These are phyloP conservation scores for Leptopilina clavipes DNA, from an alignment of 1,140 invertebrate genomes.

Conservation along the genomic window DNA sequence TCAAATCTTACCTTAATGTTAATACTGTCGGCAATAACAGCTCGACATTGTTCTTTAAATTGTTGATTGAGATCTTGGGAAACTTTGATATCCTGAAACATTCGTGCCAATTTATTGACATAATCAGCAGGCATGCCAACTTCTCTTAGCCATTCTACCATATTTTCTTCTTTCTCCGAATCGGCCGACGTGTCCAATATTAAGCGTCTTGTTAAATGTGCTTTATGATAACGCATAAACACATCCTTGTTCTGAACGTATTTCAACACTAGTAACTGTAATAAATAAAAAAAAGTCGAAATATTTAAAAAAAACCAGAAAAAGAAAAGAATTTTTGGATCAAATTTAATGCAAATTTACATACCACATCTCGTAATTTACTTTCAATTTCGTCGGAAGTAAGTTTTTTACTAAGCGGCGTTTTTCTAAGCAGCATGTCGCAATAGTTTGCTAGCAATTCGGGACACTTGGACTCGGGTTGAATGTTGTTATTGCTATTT, in stretches of 20 bases:
- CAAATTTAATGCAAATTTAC: constrained; percentile 57
- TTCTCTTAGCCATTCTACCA: constrained; percentile 96
- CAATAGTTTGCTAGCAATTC: constrained; percentile 99
- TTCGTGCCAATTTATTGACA: constrained; percentile 97
- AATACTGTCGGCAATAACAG: constrained; percentile 79
- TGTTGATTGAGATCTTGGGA: constrained; percentile 98
- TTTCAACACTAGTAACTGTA: constrained; percentile 93
- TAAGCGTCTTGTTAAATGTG: constrained; percentile 95
- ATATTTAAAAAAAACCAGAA: constrained; percentile 27
- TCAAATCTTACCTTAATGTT: constrained; percentile 82
- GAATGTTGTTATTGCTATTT: constrained; percentile 68
- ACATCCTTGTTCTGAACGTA: constrained; percentile 99
- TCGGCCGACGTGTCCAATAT: constrained; percentile 98
- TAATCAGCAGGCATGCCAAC: constrained; percentile 99
- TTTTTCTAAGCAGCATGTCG: constrained; percentile 98
- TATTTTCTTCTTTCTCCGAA: constrained; percentile 99
- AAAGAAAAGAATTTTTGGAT: too few species aligned
- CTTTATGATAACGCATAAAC: constrained; percentile 99
- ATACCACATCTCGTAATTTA: constrained; percentile 91
- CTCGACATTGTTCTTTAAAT: constrained; percentile 84
- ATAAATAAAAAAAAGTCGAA: constrained; percentile 41
- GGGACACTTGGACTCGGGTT: constrained; percentile 97
- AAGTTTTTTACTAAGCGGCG: constrained; percentile 95
- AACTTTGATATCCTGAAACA: constrained; percentile 99
- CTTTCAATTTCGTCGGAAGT: constrained; percentile 98